phyloP scores from a whole-genome alignment of 2,113 vertebrate genomes.

The Varanus salvator region DNA sequence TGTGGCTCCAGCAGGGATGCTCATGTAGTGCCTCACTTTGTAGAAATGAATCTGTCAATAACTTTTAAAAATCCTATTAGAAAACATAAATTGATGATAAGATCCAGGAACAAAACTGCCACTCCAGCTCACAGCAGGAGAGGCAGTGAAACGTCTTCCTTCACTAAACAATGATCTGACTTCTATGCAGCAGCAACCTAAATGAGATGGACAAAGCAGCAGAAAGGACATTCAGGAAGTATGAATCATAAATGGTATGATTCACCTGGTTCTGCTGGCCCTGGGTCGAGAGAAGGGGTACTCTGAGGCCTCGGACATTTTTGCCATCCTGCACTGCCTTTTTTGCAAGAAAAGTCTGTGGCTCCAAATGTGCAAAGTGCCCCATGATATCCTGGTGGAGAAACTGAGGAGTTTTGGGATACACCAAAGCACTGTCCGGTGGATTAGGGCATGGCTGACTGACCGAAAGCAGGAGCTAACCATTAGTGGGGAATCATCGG shows the following conservation, averaged over 20 bases:
- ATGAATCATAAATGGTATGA: background rate
- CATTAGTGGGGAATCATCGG: no score
- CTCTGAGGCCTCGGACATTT: no score
- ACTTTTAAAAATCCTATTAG: conserved; percentile 5
- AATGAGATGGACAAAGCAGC: background rate
- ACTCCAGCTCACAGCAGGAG: background rate
- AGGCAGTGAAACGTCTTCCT: background rate
- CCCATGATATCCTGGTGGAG: no score
- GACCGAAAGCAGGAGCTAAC: no score
- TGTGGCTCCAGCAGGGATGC: background rate
- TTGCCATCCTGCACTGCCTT: background rate
- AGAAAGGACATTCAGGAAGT: background rate
- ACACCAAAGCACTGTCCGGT: no score
- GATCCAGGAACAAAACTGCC: background rate
- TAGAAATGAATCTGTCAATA: conserved; percentile 1
- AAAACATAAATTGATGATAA: conserved; percentile 1
- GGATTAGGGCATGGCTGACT: no score
- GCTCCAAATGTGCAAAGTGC: no score
- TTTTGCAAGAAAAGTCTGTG: no score
- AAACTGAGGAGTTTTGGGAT: no score
- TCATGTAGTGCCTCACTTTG: background rate
- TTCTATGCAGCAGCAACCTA: background rate
- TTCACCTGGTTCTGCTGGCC: background rate
- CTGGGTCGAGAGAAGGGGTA: background rate
- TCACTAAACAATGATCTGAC: background rate